Conservation (phyloP, 2,797 vertebrate genomes). For the Xyrichtys novacula region DNA sequence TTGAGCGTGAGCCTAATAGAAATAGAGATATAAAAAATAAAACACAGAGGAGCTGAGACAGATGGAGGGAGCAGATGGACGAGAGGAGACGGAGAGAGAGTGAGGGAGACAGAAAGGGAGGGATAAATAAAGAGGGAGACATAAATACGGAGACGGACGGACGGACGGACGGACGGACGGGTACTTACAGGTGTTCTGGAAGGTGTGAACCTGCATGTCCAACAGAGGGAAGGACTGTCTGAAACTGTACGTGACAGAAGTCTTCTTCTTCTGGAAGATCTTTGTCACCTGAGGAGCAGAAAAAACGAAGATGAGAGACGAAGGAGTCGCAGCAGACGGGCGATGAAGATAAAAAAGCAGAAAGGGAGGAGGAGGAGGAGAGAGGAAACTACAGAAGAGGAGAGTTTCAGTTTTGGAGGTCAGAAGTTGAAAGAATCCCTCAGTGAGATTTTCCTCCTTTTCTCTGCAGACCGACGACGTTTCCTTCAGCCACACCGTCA, state of each 20-base stretch:
- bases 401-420: not conserved
- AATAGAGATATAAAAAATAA: constrained; percentile 10
- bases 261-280: constrained; percentile 98
- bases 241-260: constrained; percentile 95
- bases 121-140: not conserved
- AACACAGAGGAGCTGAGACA: constrained; percentile 6
- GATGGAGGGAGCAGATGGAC: constrained; percentile 44
- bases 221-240: constrained; percentile 94
- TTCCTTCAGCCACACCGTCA: not conserved
- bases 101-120: not conserved
- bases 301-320: not conserved
- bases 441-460: not conserved
- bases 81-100: not conserved
- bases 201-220: constrained; percentile 97
- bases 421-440: not conserved
- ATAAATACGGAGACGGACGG: not conserved
- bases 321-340: not conserved
- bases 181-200: constrained; percentile 94
- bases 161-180: constrained; percentile 1
- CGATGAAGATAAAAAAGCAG: too few relatives aligned
- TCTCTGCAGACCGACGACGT: not conserved
- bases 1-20: constrained; percentile 15
- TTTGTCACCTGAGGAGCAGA: constrained; percentile 89
- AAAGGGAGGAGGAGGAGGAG: not conserved
- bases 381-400: not conserved